These are phyloP conservation scores for Hemicordylus capensis DNA, from an alignment of 2,113 vertebrate species.

Conservation along the genomic window DNA sequence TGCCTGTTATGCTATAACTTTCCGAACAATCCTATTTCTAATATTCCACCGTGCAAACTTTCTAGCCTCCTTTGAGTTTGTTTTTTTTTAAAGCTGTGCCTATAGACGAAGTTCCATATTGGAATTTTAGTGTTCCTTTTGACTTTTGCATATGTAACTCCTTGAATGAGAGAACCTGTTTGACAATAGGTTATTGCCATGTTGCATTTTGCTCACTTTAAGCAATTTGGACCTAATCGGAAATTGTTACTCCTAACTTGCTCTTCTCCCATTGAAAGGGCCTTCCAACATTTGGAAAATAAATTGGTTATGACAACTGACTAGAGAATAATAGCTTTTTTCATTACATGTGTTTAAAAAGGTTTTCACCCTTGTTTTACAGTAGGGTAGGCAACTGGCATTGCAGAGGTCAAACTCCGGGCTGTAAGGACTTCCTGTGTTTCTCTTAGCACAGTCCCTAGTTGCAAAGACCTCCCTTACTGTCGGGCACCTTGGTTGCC, in stretches of 20 bases:
- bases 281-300: neutral
- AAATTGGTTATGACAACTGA: slow-evolving; percentile 32
- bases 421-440: neutral
- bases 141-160: neutral
- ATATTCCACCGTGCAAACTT: neutral
- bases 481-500: neutral
- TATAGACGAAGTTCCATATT: too few relatives aligned
- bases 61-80: neutral
- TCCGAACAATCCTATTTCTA: neutral
- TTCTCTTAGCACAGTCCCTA: neutral
- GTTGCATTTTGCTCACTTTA: neutral
- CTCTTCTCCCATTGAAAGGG: neutral
- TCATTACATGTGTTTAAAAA: neutral
- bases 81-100: neutral
- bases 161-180: too few relatives aligned
- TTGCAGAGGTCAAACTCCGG: neutral
- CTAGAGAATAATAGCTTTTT: slow-evolving; percentile 38
- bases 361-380: slow-evolving; percentile 19
- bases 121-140: neutral
- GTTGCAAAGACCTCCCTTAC: neutral
- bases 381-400: neutral
- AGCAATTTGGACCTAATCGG: neutral
- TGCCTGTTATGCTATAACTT: neutral
- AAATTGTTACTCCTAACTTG: neutral
- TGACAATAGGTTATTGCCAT: neutral